Evolutionary conservation across 2,797 vertebrate species (phyloP).

Genomic region (Lophius americanus): DNA sequence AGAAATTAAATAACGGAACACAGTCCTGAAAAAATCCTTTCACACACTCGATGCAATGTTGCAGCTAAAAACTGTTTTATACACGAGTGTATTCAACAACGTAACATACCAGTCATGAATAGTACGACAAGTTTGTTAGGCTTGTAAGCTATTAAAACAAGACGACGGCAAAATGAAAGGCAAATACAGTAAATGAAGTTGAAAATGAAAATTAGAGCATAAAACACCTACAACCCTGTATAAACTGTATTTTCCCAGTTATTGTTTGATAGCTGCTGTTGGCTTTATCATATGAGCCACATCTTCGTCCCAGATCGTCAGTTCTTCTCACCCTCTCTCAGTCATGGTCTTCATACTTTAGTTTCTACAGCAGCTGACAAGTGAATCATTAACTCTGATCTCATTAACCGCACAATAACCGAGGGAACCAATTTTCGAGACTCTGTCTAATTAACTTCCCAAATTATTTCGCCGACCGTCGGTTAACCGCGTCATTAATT

Average conservation of each 20-base stretch:
- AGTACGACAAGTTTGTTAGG: no score
- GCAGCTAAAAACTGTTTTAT: no score
- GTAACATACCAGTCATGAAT: no score
- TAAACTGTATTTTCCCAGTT: background rate
- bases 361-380: conserved; percentile 47
- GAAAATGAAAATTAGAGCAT: no score
- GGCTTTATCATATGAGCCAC: background rate
- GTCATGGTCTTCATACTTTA: conserved; percentile 35
- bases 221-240: no score
- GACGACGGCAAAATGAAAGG: no score
- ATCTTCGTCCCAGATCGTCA: background rate
- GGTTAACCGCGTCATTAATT: conserved; percentile 44
- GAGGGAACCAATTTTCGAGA: conserved; percentile 49
- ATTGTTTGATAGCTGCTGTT: background rate
- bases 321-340: conserved; percentile 4
- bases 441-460: conserved; percentile 50
- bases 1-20: no score
- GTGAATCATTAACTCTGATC: conserved; percentile 64
- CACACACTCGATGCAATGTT: no score
- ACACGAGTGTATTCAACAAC: no score
- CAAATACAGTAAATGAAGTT: no score
- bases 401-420: conserved; percentile 53
- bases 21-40: no score
- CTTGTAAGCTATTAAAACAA: no score
- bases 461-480: conserved; percentile 33